Percentiles rank a stretch among this genome's conserved stretches.
These are phyloP conservation scores for Odontamblyopus rebecca DNA, from an alignment of 2,797 vertebrate genomes.

Conservation along the genomic window DNA sequence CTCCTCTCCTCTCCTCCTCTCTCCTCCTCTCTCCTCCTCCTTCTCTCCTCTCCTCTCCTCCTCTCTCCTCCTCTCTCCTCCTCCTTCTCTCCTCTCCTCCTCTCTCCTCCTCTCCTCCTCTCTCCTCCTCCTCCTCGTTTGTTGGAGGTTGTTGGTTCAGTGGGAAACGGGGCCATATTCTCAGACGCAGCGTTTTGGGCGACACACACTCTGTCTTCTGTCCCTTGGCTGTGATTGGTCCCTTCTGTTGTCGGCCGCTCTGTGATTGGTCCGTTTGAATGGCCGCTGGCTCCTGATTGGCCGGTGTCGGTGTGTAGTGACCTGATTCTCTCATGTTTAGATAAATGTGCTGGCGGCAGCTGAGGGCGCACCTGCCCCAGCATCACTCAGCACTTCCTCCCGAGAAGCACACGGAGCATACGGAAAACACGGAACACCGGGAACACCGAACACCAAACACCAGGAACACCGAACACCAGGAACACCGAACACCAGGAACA, in stretches of 20 bases:
- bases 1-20: too few relatives aligned
- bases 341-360: background rate
- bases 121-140: background rate
- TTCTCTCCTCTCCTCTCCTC: too few relatives aligned
- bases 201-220: background rate
- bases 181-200: background rate
- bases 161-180: background rate
- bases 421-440: too few relatives aligned
- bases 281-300: background rate
- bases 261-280: background rate
- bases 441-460: too few relatives aligned
- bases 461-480: too few relatives aligned
- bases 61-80: too few relatives aligned
- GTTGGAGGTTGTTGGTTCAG: background rate
- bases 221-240: background rate
- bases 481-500: too few relatives aligned
- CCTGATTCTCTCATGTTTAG: constrained; percentile 8
- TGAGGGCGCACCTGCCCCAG: background rate
- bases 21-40: too few relatives aligned
- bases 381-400: constrained; percentile 1
- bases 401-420: too few relatives aligned
- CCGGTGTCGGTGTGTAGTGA: background rate
- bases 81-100: background rate
- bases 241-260: background rate
- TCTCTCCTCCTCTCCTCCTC: background rate